Base-by-base conservation (phyloP, 2,888 invertebrate species). In the Epistrophe eligans region DNA sequence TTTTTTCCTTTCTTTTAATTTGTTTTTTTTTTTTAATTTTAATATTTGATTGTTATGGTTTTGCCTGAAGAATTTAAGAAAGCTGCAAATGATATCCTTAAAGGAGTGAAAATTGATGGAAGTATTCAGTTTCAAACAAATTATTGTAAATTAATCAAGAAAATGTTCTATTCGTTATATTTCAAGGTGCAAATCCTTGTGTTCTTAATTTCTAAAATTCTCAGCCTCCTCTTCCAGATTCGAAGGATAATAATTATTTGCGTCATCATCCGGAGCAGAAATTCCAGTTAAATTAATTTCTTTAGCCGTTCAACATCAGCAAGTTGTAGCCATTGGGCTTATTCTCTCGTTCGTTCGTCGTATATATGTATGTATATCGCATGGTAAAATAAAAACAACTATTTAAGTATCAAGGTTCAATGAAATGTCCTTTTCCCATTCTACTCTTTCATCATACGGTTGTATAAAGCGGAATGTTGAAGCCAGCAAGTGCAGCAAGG, bases 281-380 rank as follows among this genome's bases (percentile, higher is more conserved):
- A 82, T 87, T 87, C 82, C 82, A 74, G 82, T 87, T 79, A 87
- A 87, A 87, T 87, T 82, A 87, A 87, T 82, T 82, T 87, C 82
- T 76, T 79, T 82, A 70, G 50, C 57, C 62, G 66, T 66, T 62
- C 57, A 60, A 28, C 32, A 48, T 10, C 52, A 43, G 35, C 50
- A 60, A 17, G 58, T 32, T 70, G 45, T 38, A 60, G 67, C 60
- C 66, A 48, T 40, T 72, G 67, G 72, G 57, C 55, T 24, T 19
- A 28, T 28, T 48, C 24, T 4, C 17, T 13, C 28, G 52, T 13
- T 55, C 17, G 24, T 55, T 58, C 19, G 15, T 52, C 24, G 13
- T 52, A 24, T 7, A 15, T 19, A 19, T 3, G n/a, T 24, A 1
- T 24, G 3, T 50, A n/a, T 17, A 45, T 35, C 17, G 32, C 35